Evolutionary conservation across 2,797 vertebrate genomes (phyloP), one percentile per base, ranked within the genome.

Genomic region (Sorex maritimensis): DNA sequence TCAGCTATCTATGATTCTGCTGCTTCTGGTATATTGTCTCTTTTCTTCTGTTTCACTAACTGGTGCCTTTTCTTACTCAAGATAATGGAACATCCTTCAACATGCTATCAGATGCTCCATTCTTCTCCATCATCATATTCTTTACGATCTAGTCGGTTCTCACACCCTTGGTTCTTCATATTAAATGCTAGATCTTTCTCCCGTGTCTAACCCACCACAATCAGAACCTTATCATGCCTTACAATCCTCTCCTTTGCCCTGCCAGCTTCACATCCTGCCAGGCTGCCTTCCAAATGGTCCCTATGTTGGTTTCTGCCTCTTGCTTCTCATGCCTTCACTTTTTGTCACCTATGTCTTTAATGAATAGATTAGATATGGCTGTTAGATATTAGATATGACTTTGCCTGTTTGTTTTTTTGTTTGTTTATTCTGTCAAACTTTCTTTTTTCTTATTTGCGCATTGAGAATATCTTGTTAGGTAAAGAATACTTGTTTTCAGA

Each of bases 401-500:
- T 58, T 85, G 34, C 26, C 71, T 86, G 17, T 19, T 69, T 69
- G 24, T 11, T 69, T 69, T 34, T 71, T 67, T 67, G 8, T 67
- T 72, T 7, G 38, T 41, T 72, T 72, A 72, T 72, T 24, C 34
- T 72, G 71, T 72, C 65, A 34, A 67, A 49, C 26, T 17, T 78
- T 68, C 86, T 90, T 46, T 65, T 8, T 78, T n/a, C 26, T 34
- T 44, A 1, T 52, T 71, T 30, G 21, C 83, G 30, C 41, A 17
- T n/a, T 67, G 58, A 65, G 44, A 92, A 79, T 49, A 26, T 24
- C 19, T 85, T 75, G 12, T 84, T 52, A 52, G 78, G 46, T 55
- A 46, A n/a, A 84, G 46, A 74, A 24, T 69, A 41, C 21, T 58
- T 92, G 6, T 72, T 92, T 87, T 81, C 41, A 77, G 85, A 82